These are phyloP conservation scores for Platycheirus rosarum DNA, from an alignment of 2,888 invertebrate species.

Conservation along the genomic window DNA sequence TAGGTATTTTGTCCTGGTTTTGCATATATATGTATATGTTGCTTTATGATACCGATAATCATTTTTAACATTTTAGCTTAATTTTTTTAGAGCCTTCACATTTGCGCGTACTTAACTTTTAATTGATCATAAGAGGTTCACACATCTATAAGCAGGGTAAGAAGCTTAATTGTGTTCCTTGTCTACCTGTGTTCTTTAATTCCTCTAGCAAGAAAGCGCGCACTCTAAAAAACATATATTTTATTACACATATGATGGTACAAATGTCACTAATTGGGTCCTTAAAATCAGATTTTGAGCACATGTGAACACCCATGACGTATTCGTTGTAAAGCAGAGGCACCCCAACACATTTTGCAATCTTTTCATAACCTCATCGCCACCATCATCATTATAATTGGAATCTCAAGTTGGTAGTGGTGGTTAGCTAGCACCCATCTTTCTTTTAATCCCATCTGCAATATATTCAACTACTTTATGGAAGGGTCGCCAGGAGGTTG, in stretches of 20 bases:
- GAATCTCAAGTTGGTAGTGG: slow-evolving; percentile 72
- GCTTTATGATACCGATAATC: too few species aligned
- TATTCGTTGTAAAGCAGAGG: slow-evolving; percentile 61
- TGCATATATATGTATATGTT: too few species aligned
- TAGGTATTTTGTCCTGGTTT: too few species aligned
- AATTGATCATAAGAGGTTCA: slow-evolving; percentile 67
- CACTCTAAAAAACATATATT: slow-evolving; percentile 38
- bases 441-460: slow-evolving; percentile 69
- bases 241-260: slow-evolving; percentile 61
- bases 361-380: slow-evolving; percentile 73
- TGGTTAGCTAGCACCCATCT: slow-evolving; percentile 72
- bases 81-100: slow-evolving; percentile 31
- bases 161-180: slow-evolving; percentile 70
- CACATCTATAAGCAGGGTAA: slow-evolving; percentile 66
- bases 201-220: slow-evolving; percentile 35
- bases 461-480: slow-evolving; percentile 71
- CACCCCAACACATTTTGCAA: slow-evolving; percentile 68
- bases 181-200: slow-evolving; percentile 49
- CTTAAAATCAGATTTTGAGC: slow-evolving; percentile 75
- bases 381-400: slow-evolving; percentile 72
- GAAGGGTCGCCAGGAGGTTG: slow-evolving; percentile 66
- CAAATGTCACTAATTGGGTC: slow-evolving; percentile 76
- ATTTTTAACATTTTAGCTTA: too few species aligned
- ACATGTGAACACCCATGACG: slow-evolving; percentile 62
- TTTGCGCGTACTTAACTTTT: slow-evolving; percentile 65